phyloP scores from a whole-genome alignment of 2,113 vertebrate species.

The Corythaeola cristata region DNA sequence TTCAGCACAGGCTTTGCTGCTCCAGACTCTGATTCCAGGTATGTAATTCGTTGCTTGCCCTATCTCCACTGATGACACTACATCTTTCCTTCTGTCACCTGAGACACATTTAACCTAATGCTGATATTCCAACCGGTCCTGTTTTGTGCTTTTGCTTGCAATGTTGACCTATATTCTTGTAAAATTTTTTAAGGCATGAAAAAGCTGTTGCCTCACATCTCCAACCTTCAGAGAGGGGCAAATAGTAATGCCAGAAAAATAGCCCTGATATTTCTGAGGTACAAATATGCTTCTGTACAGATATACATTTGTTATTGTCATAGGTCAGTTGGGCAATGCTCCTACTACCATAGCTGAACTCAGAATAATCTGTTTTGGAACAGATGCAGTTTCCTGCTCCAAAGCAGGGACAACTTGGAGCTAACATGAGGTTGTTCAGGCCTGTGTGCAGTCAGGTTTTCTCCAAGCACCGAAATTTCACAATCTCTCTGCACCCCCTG shows the following conservation, averaged over 20 bases:
- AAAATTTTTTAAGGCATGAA: background rate
- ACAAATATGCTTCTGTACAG: background rate
- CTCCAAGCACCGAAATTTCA: background rate
- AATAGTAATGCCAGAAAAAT: background rate
- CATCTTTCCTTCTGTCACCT: background rate
- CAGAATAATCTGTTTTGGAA: background rate
- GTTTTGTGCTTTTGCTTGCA: background rate
- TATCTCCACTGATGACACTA: background rate
- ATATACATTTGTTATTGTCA: background rate
- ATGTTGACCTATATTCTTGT: background rate
- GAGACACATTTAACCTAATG: background rate
- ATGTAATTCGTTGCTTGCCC: background rate
- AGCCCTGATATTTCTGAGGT: background rate
- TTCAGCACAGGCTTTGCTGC: background rate
- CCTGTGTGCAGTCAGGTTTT: background rate
- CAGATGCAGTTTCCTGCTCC: background rate
- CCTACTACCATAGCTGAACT: background rate
- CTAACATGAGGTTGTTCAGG: background rate
- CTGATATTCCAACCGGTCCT: background rate
- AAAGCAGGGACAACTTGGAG: background rate
- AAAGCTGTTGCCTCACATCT: background rate
- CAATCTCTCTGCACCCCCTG: accelerated
- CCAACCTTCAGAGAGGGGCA: background rate
- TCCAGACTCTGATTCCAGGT: background rate
- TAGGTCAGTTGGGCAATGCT: background rate